Evolutionary conservation across 2,888 invertebrate genomes (phyloP), one percentile per base, ranked within the genome.

Genomic region (Pegoplata infirma): DNA sequence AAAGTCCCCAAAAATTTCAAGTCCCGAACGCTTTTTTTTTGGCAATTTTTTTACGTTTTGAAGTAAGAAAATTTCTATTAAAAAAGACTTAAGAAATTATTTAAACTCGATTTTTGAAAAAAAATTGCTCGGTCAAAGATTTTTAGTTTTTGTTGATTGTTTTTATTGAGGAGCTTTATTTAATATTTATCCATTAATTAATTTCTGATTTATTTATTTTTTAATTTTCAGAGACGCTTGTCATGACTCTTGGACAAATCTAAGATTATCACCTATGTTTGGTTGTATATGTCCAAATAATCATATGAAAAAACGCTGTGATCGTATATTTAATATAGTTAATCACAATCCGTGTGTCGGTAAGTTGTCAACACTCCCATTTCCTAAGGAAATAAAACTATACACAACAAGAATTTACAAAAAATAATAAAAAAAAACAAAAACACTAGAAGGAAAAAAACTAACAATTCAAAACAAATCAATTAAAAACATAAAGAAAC

Each of bases 281-380:
- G 97, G 97, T 61, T 97, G 97, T 91, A 96, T 97, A 88, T 97
- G 97, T 88, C 97, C 97, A 82, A 96, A 95, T 90, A 96, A 95
- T 84, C 95, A 95, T 90, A 94, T 94, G 93, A 94, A 96, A 93
- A 93, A 93, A 86, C 93, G 95, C 83, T 97, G 97, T 90, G 96
- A 97, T 90, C 92, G 94, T 85, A 95, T 97, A 90, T 97, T 96
- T 91, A 93, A 94, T 82, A 93, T 94, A 89, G 95, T 97, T 87
- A 96, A 97, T 92, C 95, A 96, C 91, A 97, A 97, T 91, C 96
- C 96, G 73, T 97, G 97, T 91, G 95, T 97, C 89, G 96, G 97
- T 97, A 92, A 96, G 97, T 89, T 81, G 28, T 75, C 63, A 40
- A 44, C 23, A 56, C 40, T 5, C n/a, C n/a, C n/a, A n/a, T n/a